These are phyloP conservation scores for human DNA, from an alignment of 2,113 vertebrate genomes.

Conservation along the genomic window DNA sequence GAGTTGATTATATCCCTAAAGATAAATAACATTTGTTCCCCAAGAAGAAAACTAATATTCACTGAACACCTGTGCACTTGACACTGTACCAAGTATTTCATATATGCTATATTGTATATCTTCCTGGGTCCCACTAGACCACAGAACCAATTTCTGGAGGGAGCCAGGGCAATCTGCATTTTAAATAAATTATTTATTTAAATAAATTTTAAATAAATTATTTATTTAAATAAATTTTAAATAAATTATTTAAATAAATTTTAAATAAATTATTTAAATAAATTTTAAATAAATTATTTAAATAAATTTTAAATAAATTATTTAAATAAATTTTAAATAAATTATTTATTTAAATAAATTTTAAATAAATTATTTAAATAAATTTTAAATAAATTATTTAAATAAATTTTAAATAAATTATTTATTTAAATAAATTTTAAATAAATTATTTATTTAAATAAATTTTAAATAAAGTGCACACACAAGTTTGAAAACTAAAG, in stretches of 20 bases:
- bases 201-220: background rate
- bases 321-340: too few species aligned
- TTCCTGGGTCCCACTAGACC: background rate
- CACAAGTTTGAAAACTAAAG: constrained; percentile 34
- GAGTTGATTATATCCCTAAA: background rate
- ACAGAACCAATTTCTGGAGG: constrained; percentile 24
- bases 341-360: too few species aligned
- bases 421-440: background rate
- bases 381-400: background rate
- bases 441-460: background rate
- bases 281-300: too few species aligned
- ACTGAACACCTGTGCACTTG: constrained; percentile 5
- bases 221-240: too few species aligned
- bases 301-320: too few species aligned
- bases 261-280: too few species aligned
- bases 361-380: too few species aligned
- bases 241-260: too few species aligned
- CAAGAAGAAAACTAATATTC: constrained; percentile 15
- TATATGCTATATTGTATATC: background rate
- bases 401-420: background rate
- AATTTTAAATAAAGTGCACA: background rate
- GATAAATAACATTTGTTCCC: background rate
- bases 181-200: background rate
- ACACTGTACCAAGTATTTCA: background rate
- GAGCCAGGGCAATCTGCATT: background rate